These are phyloP conservation scores for Tenrec ecaudatus DNA, from an alignment of 2,113 vertebrate genomes.

Conservation along the genomic window DNA sequence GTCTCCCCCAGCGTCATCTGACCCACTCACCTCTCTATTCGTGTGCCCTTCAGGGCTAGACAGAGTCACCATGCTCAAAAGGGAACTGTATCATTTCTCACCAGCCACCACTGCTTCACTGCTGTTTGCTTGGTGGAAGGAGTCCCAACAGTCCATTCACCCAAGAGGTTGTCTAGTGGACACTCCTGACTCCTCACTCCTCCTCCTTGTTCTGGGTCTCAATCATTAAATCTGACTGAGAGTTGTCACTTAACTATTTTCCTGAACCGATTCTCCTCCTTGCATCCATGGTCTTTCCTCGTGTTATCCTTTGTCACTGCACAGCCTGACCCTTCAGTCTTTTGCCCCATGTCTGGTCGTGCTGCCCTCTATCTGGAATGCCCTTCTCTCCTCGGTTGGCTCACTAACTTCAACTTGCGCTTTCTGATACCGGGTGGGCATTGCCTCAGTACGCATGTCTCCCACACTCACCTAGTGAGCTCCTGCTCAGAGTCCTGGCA, in stretches of 20 bases:
- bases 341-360: neutral
- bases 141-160: neutral
- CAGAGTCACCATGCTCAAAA: rapidly evolving
- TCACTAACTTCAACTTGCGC: neutral
- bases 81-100: rapidly evolving
- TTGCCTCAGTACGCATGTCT: neutral
- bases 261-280: neutral
- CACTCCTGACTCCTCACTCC: neutral
- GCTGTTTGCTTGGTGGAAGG: neutral
- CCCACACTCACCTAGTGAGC: neutral
- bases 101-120: rapidly evolving
- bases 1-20: neutral
- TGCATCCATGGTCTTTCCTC: neutral
- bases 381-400: neutral
- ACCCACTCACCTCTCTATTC: neutral
- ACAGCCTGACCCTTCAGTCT: neutral
- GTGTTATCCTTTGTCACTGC: neutral
- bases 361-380: neutral
- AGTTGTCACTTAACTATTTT: neutral
- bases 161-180: neutral
- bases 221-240: neutral
- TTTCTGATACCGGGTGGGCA: neutral
- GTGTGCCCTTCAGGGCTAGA: neutral
- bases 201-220: neutral
- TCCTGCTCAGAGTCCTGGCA: neutral